Percentiles rank a stretch among this genome's conserved stretches.
Conservation (phyloP, 2,113 vertebrate genomes). For the Cryptomyrus ogoouensis region DNA sequence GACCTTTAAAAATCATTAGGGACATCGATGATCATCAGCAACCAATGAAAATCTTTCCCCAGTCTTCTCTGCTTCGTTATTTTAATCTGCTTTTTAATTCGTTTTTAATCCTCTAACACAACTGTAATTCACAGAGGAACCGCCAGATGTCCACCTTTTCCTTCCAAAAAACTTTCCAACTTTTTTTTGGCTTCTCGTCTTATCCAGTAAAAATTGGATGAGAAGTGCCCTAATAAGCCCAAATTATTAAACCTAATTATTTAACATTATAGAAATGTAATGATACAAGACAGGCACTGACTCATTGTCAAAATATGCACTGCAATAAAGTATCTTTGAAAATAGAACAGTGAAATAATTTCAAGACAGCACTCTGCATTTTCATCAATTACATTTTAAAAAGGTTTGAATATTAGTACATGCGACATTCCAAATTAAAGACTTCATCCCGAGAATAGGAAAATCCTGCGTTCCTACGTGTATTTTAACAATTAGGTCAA, state of each 20-base stretch:
- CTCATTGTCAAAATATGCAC: background rate
- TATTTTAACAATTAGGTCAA: background rate
- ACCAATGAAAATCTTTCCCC: background rate
- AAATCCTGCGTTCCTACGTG: background rate
- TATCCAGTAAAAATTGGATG: background rate
- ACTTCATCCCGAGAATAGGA: background rate
- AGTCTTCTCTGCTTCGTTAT: background rate
- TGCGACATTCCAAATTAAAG: background rate
- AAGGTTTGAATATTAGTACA: background rate
- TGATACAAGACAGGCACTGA: background rate
- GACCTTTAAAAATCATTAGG: background rate
- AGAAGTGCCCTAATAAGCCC: background rate
- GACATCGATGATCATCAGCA: background rate
- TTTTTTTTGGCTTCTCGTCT: background rate
- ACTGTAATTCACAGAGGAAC: slow-evolving; percentile 24
- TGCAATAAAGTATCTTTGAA: background rate
- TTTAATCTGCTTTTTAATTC: background rate
- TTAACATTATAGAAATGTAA: background rate
- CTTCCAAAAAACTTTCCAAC: slow-evolving; percentile 23
- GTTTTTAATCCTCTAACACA: background rate
- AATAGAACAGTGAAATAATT: background rate
- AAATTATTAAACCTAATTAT: background rate
- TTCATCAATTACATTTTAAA: background rate
- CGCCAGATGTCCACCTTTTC: slow-evolving; percentile 48
- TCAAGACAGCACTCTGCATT: background rate